Evolutionary conservation across 2,797 vertebrate species (phyloP).

Genomic region (Lates japonicus): DNA sequence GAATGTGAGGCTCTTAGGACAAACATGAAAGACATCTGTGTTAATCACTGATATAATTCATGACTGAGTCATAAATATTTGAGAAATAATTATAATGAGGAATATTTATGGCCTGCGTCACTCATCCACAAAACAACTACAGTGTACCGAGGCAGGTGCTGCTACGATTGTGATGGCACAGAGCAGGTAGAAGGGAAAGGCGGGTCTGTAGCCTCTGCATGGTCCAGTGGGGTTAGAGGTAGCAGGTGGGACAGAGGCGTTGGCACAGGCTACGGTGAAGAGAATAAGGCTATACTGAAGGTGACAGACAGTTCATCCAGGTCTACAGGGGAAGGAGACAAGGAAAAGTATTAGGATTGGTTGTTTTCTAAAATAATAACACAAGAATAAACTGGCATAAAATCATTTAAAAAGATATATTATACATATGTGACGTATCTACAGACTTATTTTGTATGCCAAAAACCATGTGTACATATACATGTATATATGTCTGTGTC

Average conservation of each 20-base stretch:
- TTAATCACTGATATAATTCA: conserved; percentile 31
- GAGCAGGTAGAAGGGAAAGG: conserved; percentile 95
- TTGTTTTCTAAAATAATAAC: background rate
- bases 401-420: background rate
- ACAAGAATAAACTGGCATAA: background rate
- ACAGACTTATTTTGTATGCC: background rate
- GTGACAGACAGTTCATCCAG: conserved; percentile 93
- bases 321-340: conserved; percentile 85
- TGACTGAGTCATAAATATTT: conserved; percentile 25
- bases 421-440: background rate
- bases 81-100: background rate
- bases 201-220: conserved; percentile 93
- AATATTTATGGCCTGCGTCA: background rate
- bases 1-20: conserved; percentile 5
- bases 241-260: conserved; percentile 94
- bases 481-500: background rate
- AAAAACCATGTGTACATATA: background rate
- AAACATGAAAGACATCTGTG: conserved; percentile 58
- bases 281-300: conserved; percentile 94
- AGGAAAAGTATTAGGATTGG: background rate
- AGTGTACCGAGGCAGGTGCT: conserved; percentile 93
- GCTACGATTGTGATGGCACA: conserved; percentile 90
- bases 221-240: conserved; percentile 96
- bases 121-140: background rate
- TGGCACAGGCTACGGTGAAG: conserved; percentile 93